Conservation (phyloP, 2,797 vertebrate species). For the Trachurus trachurus region DNA sequence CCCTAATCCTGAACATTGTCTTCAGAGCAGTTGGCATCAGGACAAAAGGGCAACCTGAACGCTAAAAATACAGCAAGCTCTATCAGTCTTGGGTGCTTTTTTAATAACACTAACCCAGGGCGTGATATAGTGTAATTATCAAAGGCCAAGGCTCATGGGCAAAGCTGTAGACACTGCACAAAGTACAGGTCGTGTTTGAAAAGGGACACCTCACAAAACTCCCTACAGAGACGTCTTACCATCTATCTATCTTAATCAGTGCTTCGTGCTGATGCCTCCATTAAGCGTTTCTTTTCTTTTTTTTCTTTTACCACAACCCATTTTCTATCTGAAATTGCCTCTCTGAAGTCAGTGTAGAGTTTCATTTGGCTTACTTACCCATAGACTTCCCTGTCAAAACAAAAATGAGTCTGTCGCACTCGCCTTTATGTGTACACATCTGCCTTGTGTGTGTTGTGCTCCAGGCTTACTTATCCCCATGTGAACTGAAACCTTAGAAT, state of each 20-base stretch:
- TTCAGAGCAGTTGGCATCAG: slow-evolving; percentile 44
- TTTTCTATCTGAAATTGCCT: slow-evolving; percentile 29
- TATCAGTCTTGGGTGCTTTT: slow-evolving; percentile 46
- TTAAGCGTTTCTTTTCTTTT: neutral
- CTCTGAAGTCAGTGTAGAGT: neutral
- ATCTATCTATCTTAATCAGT: slow-evolving; percentile 5
- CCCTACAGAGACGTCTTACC: neutral
- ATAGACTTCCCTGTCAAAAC: slow-evolving; percentile 15
- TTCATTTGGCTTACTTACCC: slow-evolving; percentile 17
- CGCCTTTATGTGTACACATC: neutral
- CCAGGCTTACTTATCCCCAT: slow-evolving; percentile 15
- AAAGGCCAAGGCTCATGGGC: slow-evolving; percentile 39
- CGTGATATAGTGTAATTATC: slow-evolving; percentile 63
- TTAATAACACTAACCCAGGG: slow-evolving; percentile 59
- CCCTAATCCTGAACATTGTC: slow-evolving; percentile 29
- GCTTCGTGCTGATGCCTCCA: neutral
- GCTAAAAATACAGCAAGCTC: slow-evolving; percentile 64
- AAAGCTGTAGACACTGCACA: slow-evolving; percentile 36
- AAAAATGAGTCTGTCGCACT: neutral
- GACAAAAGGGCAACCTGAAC: slow-evolving; percentile 64
- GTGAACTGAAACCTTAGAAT: slow-evolving; percentile 38
- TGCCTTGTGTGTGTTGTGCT: neutral
- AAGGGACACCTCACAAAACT: slow-evolving; percentile 15
- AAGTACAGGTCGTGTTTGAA: slow-evolving; percentile 46
- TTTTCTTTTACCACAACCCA: neutral